phyloP scores from a whole-genome alignment of 2,113 vertebrate genomes.

The Syngnathus floridae region DNA sequence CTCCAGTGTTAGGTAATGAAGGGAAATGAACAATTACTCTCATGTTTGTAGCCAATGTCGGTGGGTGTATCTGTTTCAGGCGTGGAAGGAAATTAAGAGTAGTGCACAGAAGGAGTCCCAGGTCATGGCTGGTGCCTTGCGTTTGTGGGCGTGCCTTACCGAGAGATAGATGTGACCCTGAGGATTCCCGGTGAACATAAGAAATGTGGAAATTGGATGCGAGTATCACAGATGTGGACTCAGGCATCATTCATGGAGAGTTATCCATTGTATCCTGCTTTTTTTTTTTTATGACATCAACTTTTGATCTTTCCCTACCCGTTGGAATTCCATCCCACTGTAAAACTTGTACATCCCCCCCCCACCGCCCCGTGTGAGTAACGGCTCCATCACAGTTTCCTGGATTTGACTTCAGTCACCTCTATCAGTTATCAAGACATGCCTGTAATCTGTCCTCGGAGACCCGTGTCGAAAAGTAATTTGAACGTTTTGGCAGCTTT shows the following conservation, averaged over 20 bases:
- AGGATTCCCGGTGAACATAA: slow-evolving; percentile 34
- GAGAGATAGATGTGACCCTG: slow-evolving; percentile 15
- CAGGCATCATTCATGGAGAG: slow-evolving; percentile 15
- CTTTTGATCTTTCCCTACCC: slow-evolving; percentile 37
- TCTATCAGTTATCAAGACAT: slow-evolving; percentile 53
- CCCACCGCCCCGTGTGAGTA: slow-evolving; percentile 23
- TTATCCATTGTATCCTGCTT: slow-evolving; percentile 28
- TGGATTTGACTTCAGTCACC: slow-evolving; percentile 55
- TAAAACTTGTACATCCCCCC: slow-evolving; percentile 36
- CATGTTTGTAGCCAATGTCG: slow-evolving; percentile 62
- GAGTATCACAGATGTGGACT: slow-evolving; percentile 21
- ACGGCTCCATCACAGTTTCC: slow-evolving; percentile 48
- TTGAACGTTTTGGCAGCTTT: slow-evolving; percentile 32
- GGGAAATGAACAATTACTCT: slow-evolving; percentile 77
- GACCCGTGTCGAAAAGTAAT: slow-evolving; percentile 31
- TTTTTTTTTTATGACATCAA: slow-evolving; percentile 30
- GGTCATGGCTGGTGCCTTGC: slow-evolving; percentile 14
- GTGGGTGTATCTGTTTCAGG: slow-evolving; percentile 22
- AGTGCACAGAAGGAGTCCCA: slow-evolving; percentile 21
- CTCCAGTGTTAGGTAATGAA: slow-evolving; percentile 73
- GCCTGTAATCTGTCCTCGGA: slow-evolving; percentile 48
- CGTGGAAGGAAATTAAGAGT: slow-evolving; percentile 7
- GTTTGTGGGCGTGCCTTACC: slow-evolving; percentile 11
- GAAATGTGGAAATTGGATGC: slow-evolving; percentile 22
- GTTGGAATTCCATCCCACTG: slow-evolving; percentile 21